A percentile compares a stretch with the other conserved stretches of the same genome.
phyloP scores from a whole-genome alignment of 2,888 invertebrate species.

The Xestobium rufovillosum region DNA sequence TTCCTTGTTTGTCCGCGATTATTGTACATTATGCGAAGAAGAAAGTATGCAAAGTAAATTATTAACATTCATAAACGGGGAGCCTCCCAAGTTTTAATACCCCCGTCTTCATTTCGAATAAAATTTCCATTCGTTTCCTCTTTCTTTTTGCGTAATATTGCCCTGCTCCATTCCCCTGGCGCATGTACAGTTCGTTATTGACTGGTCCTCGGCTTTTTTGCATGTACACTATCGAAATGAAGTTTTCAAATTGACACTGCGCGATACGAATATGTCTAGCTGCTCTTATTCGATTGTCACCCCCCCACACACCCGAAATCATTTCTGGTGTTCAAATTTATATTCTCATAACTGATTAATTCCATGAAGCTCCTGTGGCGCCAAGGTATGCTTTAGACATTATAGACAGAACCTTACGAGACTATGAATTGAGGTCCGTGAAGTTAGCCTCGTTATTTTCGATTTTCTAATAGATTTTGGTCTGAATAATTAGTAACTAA shows the following conservation, averaged over 20 bases:
- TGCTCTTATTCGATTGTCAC: too few species aligned
- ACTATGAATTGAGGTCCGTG: too few species aligned
- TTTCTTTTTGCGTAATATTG: constrained; percentile 38
- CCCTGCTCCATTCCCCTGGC: constrained; percentile 35
- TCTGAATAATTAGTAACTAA: too few species aligned
- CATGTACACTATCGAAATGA: constrained; percentile 24
- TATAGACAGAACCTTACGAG: too few species aligned
- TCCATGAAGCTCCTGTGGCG: too few species aligned
- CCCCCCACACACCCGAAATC: too few species aligned
- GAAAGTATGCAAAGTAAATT: constrained; percentile 43
- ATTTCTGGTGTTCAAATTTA: too few species aligned
- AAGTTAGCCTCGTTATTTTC: too few species aligned
- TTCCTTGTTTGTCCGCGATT: constrained; percentile 36
- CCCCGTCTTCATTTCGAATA: constrained; percentile 41
- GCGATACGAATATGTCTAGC: constrained; percentile 4
- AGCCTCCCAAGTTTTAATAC: constrained; percentile 40
- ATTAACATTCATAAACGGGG: constrained; percentile 44
- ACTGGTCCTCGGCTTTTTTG: constrained; percentile 29
- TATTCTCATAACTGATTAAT: too few species aligned
- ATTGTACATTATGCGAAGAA: constrained; percentile 39
- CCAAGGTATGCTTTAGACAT: too few species aligned
- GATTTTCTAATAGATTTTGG: too few species aligned
- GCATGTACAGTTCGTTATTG: constrained; percentile 38
- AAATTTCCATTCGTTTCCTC: constrained; percentile 43
- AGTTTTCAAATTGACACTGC: constrained; percentile 19